Percentiles rank a stretch among this genome's conserved stretches.
phyloP scores from a whole-genome alignment of 2,888 invertebrate species.

The Onchidella celtica region DNA sequence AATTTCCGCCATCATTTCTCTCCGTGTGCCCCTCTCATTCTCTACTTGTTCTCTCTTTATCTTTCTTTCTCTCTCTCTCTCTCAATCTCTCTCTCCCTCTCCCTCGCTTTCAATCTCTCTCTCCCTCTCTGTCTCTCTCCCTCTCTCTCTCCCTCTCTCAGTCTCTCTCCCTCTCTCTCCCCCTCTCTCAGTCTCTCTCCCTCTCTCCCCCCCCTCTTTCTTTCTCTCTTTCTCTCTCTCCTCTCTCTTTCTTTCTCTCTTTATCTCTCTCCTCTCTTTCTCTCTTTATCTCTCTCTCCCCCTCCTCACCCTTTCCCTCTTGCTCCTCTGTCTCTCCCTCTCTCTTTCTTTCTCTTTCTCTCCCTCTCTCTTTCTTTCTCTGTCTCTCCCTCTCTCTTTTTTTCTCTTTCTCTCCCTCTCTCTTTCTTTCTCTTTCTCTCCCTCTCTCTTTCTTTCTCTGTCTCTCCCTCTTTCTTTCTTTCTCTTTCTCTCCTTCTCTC shows the following conservation, averaged over 20 bases:
- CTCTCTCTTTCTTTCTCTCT: neutral
- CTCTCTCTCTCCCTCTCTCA: neutral
- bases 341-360: conserved; percentile 6
- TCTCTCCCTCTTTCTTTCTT: neutral
- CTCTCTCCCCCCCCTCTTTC: neutral
- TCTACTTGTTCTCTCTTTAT: neutral
- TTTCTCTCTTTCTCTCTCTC: neutral
- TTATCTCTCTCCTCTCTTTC: neutral
- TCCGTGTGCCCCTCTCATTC: neutral
- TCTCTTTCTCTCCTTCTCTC: neutral
- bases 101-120: neutral
- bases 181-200: neutral
- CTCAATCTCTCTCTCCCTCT: neutral
- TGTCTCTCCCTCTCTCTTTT: neutral
- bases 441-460: neutral
- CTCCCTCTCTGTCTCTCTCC: neutral
- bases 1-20: no score
- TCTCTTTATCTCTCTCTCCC: neutral
- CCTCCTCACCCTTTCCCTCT: neutral
- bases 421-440: neutral
- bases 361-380: conserved; percentile 2
- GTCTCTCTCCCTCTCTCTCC: neutral
- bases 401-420: neutral
- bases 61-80: neutral
- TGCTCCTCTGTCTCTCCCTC: neutral